These are phyloP conservation scores for Amphimallon solstitiale DNA, from an alignment of 2,888 invertebrate species.

Conservation along the genomic window DNA sequence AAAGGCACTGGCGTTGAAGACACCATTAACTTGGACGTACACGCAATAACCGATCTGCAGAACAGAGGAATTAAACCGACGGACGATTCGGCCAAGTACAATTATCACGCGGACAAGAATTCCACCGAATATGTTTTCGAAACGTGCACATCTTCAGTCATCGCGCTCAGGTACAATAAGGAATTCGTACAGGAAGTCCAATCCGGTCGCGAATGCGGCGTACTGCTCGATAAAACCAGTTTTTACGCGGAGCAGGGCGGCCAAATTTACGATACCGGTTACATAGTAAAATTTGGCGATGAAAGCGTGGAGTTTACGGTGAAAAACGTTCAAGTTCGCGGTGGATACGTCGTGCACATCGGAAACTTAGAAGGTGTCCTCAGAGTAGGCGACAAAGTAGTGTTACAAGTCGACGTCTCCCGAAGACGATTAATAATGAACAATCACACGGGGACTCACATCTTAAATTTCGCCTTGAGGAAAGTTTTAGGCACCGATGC, in stretches of 20 bases:
- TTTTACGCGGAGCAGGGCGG: conserved; percentile 99
- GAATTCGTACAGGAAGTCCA: conserved; percentile 85
- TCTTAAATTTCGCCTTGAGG: conserved; percentile 93
- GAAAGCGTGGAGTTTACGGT: conserved; percentile 92
- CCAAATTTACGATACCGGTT: conserved; percentile 97
- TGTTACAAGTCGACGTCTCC: conserved; percentile 82
- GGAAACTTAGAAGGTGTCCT: conserved; percentile 89
- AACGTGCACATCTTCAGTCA: conserved; percentile 77
- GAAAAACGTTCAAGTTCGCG: conserved; percentile 92
- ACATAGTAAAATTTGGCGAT: conserved; percentile 82
- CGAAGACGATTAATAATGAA: conserved; percentile 95
- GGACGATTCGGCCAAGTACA: conserved; percentile 92
- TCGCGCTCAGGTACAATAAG: conserved; percentile 83
- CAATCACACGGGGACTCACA: conserved; percentile 98
- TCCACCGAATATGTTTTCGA: conserved; percentile 80
- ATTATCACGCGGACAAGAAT: conserved; percentile 76
- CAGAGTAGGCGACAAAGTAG: conserved; percentile 85
- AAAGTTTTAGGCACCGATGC: conserved; percentile 90
- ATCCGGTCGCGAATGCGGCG: conserved; percentile 89
- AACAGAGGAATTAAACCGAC: conserved; percentile 80
- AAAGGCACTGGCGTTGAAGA: conserved; percentile 84
- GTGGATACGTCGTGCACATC: conserved; percentile 94
- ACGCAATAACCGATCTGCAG: conserved; percentile 92
- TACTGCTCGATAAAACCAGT: conserved; percentile 89
- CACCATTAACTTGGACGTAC: conserved; percentile 90